Base-by-base conservation (phyloP, 2,113 vertebrate species). In the Columba livia region DNA sequence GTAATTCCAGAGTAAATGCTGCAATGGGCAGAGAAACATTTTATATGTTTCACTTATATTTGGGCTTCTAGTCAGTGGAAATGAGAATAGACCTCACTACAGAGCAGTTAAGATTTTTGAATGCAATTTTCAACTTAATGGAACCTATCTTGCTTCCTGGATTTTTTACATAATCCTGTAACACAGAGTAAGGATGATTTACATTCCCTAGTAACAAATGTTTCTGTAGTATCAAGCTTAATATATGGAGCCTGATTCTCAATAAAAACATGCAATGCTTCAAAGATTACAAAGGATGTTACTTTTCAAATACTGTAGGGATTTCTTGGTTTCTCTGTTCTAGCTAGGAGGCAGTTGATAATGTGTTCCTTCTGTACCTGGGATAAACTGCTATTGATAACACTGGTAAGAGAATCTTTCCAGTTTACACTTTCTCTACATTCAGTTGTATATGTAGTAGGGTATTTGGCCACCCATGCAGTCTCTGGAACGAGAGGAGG, bases 361-460 rank as follows among this genome's bases (percentile, higher is more conserved):
- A 40, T 5, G 3, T 57, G 28, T 62, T 71, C 6, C 21, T 79
- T 57, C 34, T 78, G 3, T 71, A 28, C 40, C 26, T 40, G 24
- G 47, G 48, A 58, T 56, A 74, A 79, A 36, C 3, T 47, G 8
- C 17, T 32, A 40, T 28, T n/a, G 12, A 6, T 31, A n/a, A 20
- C 12, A 12, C 15, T 9, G 70, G 6, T 34, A 31, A 56, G 42
- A 8, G 15, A 4, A 75, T 5, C 23, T 71, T 89, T 51, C 31
- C 58, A 51, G 32, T 0, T 21, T 23, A 38, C 2, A 3, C 7
- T 51, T 53, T 29, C 53, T 47, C 29, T 54, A 3, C 3, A 1
- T 44, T 34, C 51, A 36, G 54, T 20, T 38, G 26, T 29, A 5
- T 0, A 5, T 0, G 8, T 13, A 58, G 44, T 10, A 58, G 34